These are phyloP conservation scores for Parazoanthus darwini DNA, from an alignment of 92 coral and sea anemone genomes.

Conservation along the genomic window DNA sequence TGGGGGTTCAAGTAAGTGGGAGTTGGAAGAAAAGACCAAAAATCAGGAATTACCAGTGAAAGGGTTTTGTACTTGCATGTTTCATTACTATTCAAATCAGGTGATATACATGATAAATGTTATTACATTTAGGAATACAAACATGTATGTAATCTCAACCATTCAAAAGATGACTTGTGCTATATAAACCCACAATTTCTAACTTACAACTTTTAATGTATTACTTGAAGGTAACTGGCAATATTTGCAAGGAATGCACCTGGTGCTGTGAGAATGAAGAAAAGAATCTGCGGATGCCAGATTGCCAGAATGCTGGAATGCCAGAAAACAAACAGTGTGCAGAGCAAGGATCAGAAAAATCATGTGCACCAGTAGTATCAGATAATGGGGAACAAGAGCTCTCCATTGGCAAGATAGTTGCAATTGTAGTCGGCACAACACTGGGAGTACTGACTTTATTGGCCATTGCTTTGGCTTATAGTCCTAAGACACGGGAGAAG, in stretches of 20 bases:
- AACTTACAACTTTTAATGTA: neutral
- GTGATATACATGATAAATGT: too few relatives aligned
- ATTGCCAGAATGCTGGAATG: constrained; percentile 20
- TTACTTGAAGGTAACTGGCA: neutral
- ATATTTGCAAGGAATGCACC: neutral
- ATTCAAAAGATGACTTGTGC: too few relatives aligned
- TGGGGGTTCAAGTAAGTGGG: too few relatives aligned
- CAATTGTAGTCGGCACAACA: neutral
- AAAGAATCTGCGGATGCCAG: neutral
- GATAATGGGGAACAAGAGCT: neutral
- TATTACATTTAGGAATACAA: too few relatives aligned
- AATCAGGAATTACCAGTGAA: too few relatives aligned
- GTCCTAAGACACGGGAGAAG: neutral
- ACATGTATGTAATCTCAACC: too few relatives aligned
- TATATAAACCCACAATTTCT: neutral
- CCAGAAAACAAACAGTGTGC: neutral
- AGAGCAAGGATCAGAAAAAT: neutral
- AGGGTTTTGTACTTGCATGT: too few relatives aligned
- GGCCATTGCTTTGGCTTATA: neutral
- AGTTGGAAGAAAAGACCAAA: too few relatives aligned
- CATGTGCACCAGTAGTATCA: neutral
- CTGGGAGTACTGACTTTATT: neutral
- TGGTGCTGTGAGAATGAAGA: neutral
- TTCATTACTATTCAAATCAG: too few relatives aligned
- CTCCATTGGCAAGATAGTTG: neutral